Evolutionary conservation across 2,113 vertebrate genomes (phyloP), one percentile per base, ranked within the genome.

Genomic region (Tachycineta bicolor): DNA sequence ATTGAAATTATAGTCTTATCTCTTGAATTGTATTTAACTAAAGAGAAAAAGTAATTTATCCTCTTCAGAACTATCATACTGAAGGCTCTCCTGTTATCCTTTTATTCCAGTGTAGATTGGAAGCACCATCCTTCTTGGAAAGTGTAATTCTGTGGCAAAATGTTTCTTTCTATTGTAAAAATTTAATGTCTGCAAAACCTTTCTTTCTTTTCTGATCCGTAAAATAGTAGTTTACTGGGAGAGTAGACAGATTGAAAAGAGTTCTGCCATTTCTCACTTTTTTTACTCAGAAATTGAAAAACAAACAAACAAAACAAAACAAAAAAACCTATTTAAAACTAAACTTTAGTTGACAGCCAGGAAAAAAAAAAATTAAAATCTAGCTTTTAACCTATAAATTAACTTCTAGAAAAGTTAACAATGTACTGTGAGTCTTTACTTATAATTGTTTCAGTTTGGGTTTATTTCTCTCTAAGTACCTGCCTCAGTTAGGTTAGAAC

Each of bases 361-460:
- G 75, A 33, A 68, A 58, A 46, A 25, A 26, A 52, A 17, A 24
- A 24, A 43, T 31, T 31, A 33, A 67, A 59, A 41, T 26, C 19
- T 44, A 39, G 19, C 22, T 55, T 68, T 83, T 46, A 63, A 87
- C 12, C 25, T 77, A 17, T 29, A 79, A 26, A 87, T 85, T 83
- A 96, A 87, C 25, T 18, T 93, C 93, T 94, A 17, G 47, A 90
- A 86, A 68, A 92, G 53, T 70, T 81, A 93, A 47, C 28, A 88
- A 43, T 63, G 34, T 69, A 31, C 41, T 5, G 2, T 58, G 44
- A 86, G 14, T 74, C 24, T 83, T 84, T 86, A n/a, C 23, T 64
- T 91, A 34, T 24, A 73, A 25, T 77, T 77, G 17, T 23, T 77
- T 90, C 12, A 0, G 8, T n/a, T 91, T 47, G 8, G 7, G 1